phyloP scores from a whole-genome alignment of 2,888 invertebrate species.

The Pantelozetes paolii region DNA sequence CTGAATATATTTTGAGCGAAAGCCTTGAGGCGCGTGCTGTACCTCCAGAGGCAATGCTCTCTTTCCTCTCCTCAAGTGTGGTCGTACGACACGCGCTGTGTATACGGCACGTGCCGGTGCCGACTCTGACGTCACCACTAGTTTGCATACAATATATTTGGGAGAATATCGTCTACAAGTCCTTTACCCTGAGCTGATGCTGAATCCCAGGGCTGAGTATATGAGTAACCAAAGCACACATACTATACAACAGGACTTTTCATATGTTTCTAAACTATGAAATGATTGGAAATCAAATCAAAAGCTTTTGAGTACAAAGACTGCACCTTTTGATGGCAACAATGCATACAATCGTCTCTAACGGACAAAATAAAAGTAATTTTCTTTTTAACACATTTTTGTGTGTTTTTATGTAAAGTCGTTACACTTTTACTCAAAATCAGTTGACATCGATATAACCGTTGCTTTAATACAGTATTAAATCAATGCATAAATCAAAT shows the following conservation, averaged over 20 bases:
- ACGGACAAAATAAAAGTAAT: constrained; percentile 22
- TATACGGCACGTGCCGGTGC: constrained; percentile 2
- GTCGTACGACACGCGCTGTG: constrained; percentile 16
- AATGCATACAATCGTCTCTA: constrained; percentile 19
- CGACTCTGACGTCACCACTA: constrained; percentile 5
- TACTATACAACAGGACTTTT: neutral
- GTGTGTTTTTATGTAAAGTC: constrained; percentile 10
- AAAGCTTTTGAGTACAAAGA: constrained; percentile 4
- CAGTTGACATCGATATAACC: neutral
- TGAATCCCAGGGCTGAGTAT: neutral
- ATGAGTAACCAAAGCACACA: neutral
- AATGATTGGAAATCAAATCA: neutral
- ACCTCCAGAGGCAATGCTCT: neutral
- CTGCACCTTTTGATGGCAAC: neutral
- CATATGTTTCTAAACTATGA: constrained; percentile 6
- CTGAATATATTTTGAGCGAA: neutral
- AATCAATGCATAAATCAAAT: neutral
- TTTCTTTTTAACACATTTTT: constrained; percentile 18
- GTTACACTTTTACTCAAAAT: neutral
- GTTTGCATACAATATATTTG: constrained; percentile 3
- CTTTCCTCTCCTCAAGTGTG: constrained; percentile 7
- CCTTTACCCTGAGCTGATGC: constrained; percentile 21
- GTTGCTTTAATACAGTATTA: neutral
- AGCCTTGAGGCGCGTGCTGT: constrained; percentile 23
- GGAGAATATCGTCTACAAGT: constrained; percentile 2